Base-by-base conservation (phyloP, 2,888 invertebrate genomes). In the Agrochola lota region DNA sequence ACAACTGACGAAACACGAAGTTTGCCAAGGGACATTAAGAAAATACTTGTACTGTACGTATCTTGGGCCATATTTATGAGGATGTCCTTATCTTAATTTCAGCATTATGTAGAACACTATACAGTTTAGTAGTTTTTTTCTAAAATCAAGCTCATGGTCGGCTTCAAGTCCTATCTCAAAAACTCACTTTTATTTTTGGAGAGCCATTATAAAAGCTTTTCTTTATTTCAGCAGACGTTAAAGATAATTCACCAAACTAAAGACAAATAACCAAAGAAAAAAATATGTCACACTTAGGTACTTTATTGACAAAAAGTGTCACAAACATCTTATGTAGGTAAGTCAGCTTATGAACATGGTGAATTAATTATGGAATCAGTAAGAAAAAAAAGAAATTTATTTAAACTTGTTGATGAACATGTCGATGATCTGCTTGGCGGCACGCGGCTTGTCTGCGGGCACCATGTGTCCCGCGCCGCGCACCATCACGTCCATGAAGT, bases 391-490 rank as follows among this genome's bases (percentile, higher is more conserved):
- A 15, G 4, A 26, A 5, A 35, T 74, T 85, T 78, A 83, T 83
- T 80, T 83, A 30, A 81, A 87, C 70, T 78, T 85, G 2, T 72
- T 64, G 60, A 85, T 80, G 66, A 87, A 87, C 74, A 81, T 70
- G 63, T 86, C 82, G 15, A 87, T 77, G 69, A 89, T 79, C 69
- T 84, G 81, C 57, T 86, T 88, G 7, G 95, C 94, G 80, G 94
- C 95, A 71, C 92, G 90, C 1, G 97, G 97, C 84, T 97, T 63
- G 52, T 83, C 80, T 1, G 52, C 59, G 4, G 97, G 97, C 23
- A 97, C 96, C 94, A 97, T 95, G 88, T 97, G 97, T 0, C 97
- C 97, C n/a, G 97, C 96, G 83, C 95, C 94, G 55, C 97, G 90
- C 2, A 97, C 94, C 77, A 97, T 86, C 15, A 96, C 93, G 79